Percentiles rank a stretch among this genome's conserved stretches.
phyloP scores from a whole-genome alignment of 2,888 invertebrate species.

The Tenthredo notha region DNA sequence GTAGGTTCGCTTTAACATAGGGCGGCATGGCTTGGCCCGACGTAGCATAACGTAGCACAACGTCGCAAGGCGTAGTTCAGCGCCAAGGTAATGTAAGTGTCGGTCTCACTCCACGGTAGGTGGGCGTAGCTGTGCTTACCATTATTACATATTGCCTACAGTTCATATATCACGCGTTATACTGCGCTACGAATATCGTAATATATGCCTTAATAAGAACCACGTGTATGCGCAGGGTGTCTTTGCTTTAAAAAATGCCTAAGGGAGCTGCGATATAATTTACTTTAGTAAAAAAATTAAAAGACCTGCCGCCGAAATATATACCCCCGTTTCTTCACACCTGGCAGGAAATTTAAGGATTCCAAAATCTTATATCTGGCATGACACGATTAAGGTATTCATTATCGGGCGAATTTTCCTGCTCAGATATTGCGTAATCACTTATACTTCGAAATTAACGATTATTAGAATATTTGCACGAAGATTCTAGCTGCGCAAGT shows the following conservation, averaged over 20 bases:
- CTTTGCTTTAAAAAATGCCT: background rate
- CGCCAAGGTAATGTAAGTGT: slow-evolving; percentile 58
- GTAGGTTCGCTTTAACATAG: slow-evolving; percentile 45
- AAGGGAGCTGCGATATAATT: background rate
- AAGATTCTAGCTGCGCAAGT: background rate
- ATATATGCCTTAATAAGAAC: slow-evolving; percentile 58
- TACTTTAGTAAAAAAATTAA: background rate
- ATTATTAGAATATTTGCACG: background rate
- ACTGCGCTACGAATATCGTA: slow-evolving; percentile 54
- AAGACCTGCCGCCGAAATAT: background rate
- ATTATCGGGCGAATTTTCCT: background rate
- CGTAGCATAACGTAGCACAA: slow-evolving; percentile 36
- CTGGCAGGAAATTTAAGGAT: background rate
- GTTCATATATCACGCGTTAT: slow-evolving; percentile 67
- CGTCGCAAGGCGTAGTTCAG: slow-evolving; percentile 51
- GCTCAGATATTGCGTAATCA: background rate
- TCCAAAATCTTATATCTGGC: background rate
- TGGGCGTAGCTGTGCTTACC: slow-evolving; percentile 66
- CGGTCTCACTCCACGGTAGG: slow-evolving; percentile 60
- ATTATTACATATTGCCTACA: slow-evolving; percentile 68
- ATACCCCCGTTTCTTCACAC: background rate
- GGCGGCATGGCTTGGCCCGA: slow-evolving; percentile 29
- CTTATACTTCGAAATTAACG: background rate
- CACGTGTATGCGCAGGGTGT: slow-evolving; percentile 50
- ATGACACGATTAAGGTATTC: background rate